phyloP scores from a whole-genome alignment of 2,113 vertebrate species.

The Ginglymostoma cirratum region DNA sequence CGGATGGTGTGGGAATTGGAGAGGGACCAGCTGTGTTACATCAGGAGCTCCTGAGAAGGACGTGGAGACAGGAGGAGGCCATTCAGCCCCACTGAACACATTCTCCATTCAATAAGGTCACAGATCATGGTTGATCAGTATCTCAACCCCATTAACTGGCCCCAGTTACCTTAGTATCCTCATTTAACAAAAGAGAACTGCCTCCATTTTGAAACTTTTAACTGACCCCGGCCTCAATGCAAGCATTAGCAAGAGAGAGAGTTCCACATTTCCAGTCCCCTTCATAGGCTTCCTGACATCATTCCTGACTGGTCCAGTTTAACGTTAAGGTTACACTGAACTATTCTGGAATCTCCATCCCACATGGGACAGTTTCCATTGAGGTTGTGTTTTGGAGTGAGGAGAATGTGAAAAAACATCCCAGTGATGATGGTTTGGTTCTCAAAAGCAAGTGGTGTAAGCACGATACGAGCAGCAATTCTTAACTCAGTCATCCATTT shows the following conservation, averaged over 20 bases:
- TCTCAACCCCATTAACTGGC: not conserved
- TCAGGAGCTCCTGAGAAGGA: not conserved
- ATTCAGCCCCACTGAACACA: not conserved
- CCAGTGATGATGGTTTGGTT: not conserved
- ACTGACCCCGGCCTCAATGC: not conserved
- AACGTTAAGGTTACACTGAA: not conserved
- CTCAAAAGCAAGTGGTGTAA: not conserved
- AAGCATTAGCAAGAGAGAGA: not conserved
- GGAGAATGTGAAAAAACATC: not conserved
- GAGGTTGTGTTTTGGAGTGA: not conserved
- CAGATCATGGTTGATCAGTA: not conserved
- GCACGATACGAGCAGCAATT: too few species aligned
- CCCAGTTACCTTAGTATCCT: not conserved
- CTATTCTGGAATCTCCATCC: not conserved
- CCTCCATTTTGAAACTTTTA: not conserved
- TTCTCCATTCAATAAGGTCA: not conserved
- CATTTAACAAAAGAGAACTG: not conserved
- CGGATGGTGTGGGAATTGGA: not conserved
- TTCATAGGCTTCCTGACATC: not conserved
- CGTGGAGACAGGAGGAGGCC: not conserved
- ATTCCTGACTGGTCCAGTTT: not conserved
- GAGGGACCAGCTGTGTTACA: not conserved
- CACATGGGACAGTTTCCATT: not conserved
- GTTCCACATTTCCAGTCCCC: not conserved
- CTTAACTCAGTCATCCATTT: too few species aligned